Percentiles rank a stretch among this genome's conserved stretches.
phyloP scores from a whole-genome alignment of 2,888 invertebrate species.

The Scaptomyza reducta region DNA sequence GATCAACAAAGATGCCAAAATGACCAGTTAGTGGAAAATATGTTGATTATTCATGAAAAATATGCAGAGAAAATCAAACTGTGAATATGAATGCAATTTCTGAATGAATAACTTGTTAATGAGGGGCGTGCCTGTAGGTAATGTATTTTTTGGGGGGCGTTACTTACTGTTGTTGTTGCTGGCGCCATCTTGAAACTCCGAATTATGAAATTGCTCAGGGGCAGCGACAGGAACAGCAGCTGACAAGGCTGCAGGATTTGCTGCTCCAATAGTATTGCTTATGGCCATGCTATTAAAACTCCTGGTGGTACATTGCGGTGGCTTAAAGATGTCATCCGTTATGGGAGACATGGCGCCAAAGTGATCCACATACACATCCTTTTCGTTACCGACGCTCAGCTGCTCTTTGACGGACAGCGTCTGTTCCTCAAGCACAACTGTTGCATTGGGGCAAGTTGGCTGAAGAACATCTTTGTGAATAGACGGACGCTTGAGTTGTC shows the following conservation, averaged over 20 bases:
- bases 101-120: neutral
- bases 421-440: constrained; percentile 55
- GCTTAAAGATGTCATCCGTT: constrained; percentile 73
- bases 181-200: constrained; percentile 63
- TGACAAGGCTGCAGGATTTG: constrained; percentile 3
- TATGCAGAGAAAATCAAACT: too few relatives aligned
- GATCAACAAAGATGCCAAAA: too few relatives aligned
- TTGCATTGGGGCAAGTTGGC: constrained; percentile 23
- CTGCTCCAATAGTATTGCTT: constrained; percentile 12
- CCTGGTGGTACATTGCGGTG: constrained; percentile 57
- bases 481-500: constrained; percentile 57
- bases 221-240: constrained; percentile 4
- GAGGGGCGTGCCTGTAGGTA: neutral
- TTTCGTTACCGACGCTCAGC: constrained; percentile 76
- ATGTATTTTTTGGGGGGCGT: neutral
- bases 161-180: constrained; percentile 74
- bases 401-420: constrained; percentile 79
- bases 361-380: constrained; percentile 79
- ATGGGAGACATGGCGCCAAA: constrained; percentile 66
- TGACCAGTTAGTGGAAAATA: too few relatives aligned
- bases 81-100: neutral
- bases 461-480: constrained; percentile 42
- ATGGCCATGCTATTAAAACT: constrained; percentile 35
- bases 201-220: constrained; percentile 51
- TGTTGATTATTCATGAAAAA: too few relatives aligned